Evolutionary conservation across 2,113 vertebrate species (phyloP).

Genomic region (Oplegnathus fasciatus): DNA sequence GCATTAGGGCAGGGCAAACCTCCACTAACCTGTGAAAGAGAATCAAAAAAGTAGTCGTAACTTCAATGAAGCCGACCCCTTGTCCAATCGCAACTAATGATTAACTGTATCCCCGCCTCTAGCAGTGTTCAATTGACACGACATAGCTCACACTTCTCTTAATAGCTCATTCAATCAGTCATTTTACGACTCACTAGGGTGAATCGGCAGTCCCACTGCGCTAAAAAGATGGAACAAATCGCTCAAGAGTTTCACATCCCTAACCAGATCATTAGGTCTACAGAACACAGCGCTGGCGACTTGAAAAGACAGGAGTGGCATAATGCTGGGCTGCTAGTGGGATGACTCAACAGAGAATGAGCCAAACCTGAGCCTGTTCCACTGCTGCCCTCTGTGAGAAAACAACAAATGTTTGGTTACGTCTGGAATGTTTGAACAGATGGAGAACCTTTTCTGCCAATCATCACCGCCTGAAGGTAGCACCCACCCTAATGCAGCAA

Average conservation of each 20-base stretch:
- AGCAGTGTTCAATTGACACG: constrained; percentile 17
- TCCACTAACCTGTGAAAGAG: constrained; percentile 31
- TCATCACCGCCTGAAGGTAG: constrained; percentile 28
- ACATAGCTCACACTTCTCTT: constrained; percentile 54
- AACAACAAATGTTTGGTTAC: constrained; percentile 59
- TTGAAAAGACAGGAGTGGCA: constrained; percentile 7
- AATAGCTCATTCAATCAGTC: constrained; percentile 56
- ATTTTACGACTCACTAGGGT: constrained; percentile 30
- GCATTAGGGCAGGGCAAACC: neutral
- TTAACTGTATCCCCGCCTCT: constrained; percentile 35
- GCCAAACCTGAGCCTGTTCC: constrained; percentile 15
- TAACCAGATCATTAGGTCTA: constrained; percentile 33
- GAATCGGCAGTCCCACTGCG: neutral
- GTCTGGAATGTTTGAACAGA: constrained; percentile 67
- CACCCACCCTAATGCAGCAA: neutral
- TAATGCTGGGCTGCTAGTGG: neutral
- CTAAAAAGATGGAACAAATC: constrained; percentile 46
- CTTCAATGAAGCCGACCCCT: constrained; percentile 16
- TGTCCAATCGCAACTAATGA: constrained; percentile 42
- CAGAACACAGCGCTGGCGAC: constrained; percentile 16
- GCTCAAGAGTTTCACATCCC: constrained; percentile 33
- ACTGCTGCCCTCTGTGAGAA: constrained; percentile 17
- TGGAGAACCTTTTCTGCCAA: constrained; percentile 41
- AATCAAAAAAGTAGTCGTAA: constrained; percentile 29
- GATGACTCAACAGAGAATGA: constrained; percentile 34